Evolutionary conservation across 1,140 invertebrate species (phyloP).

Genomic region (Cydia pomonella): DNA sequence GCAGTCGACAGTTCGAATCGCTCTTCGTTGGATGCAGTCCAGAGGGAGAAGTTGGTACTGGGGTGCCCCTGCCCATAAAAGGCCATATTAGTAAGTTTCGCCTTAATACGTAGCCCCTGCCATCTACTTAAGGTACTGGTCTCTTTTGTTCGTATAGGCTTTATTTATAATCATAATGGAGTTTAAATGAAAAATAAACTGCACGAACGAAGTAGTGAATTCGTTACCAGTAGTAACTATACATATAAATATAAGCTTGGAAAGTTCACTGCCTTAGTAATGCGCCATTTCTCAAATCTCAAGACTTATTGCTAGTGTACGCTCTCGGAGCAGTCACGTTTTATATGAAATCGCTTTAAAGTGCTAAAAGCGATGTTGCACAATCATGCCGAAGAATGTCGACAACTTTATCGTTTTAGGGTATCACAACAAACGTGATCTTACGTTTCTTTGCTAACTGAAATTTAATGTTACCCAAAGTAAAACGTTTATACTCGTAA

Average conservation of each 20-base stretch:
- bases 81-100: too few relatives aligned
- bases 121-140: too few relatives aligned
- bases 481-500: background rate
- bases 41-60: too few relatives aligned
- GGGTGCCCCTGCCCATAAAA: too few relatives aligned
- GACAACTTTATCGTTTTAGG: constrained; percentile 16
- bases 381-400: constrained; percentile 4
- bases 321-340: constrained; percentile 23
- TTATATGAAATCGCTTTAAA: constrained; percentile 29
- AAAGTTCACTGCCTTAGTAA: constrained; percentile 12
- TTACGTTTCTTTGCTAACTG: background rate
- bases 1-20: too few relatives aligned
- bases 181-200: too few relatives aligned
- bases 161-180: too few relatives aligned
- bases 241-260: background rate
- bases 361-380: constrained; percentile 17
- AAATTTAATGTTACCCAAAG: background rate
- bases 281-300: constrained; percentile 8
- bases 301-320: background rate
- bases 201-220: too few relatives aligned
- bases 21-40: too few relatives aligned
- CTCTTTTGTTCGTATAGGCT: too few relatives aligned
- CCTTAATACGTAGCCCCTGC: too few relatives aligned
- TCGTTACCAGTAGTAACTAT: too few relatives aligned
- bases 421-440: constrained; percentile 5